Evolutionary conservation across 1,140 invertebrate species (phyloP), one percentile per base, ranked within the genome.

Genomic region (Oncopeltus fasciatus): DNA sequence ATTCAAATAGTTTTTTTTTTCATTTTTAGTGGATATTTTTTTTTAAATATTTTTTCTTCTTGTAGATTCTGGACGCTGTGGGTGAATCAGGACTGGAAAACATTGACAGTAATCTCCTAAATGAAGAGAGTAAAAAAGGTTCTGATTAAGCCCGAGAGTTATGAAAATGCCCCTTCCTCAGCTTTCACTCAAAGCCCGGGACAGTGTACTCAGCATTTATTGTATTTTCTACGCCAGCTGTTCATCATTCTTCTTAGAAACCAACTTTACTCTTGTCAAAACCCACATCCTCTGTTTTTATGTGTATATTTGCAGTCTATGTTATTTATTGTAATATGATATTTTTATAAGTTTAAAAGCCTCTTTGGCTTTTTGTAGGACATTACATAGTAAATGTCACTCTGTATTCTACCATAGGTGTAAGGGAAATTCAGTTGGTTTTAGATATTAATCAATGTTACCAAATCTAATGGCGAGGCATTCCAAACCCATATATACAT

Each of bases 371-470:
- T 53, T n/a, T n/a, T 53, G 12, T 53, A 53, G 49, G 21, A 53
- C 49, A 53, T 53, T 53, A 24, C 26, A 24, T 53, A 53, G 49
- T 53, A n/a, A n/a, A 24, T 53, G 49, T 53, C 26, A 18, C 49
- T 53, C 49, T 53, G 49, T 24, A 53, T 24, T 53, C 49, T 53
- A 53, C 49, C 49, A 24, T 53, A 53, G 49, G 49, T 53, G 49
- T 53, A 53, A 53, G 49, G 49, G 49, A 53, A n/a, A 53, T 24
- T 53, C 49, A 24, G 49, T 53, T 53, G 49, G 49, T 53, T 53
- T 53, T 53, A 53, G 49, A 24, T 53, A 24, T 53, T 24, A 24
- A 24, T 53, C 49, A 53, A 24, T 53, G 49, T 53, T 53, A 53
- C 49, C 49, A 53, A 53, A 53, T 53, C 26, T 18, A 53, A 53